These are phyloP conservation scores for Agrochola litura DNA, from an alignment of 2,888 invertebrate genomes.

Conservation along the genomic window DNA sequence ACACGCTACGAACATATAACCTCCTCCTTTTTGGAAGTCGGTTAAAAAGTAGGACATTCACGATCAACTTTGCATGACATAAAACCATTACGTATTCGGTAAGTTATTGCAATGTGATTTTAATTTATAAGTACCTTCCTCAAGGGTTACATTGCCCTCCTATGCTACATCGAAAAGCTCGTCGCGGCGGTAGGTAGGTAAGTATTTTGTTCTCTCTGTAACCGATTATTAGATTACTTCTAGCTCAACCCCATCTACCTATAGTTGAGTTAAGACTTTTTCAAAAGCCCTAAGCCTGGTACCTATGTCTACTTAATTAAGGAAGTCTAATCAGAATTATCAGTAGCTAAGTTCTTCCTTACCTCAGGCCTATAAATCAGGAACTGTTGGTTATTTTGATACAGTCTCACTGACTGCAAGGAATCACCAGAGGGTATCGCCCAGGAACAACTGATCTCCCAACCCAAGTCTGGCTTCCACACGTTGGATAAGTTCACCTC, in stretches of 20 bases:
- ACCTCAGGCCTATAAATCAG: conserved; percentile 84
- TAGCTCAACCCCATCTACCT: background rate
- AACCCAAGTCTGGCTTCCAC: conserved; percentile 80
- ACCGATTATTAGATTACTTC: background rate
- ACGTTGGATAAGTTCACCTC: conserved; percentile 74
- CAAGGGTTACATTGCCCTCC: too few relatives aligned
- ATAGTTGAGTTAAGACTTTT: background rate
- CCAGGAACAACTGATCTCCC: conserved; percentile 83
- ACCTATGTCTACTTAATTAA: background rate
- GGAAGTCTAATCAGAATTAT: background rate
- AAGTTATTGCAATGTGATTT: too few relatives aligned
- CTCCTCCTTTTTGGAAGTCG: too few relatives aligned
- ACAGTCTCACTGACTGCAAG: conserved; percentile 81
- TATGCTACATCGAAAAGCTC: background rate
- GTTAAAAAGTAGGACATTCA: background rate
- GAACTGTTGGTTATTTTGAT: conserved; percentile 79
- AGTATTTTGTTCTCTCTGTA: background rate
- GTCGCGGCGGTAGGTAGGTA: too few relatives aligned
- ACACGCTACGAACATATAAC: too few relatives aligned
- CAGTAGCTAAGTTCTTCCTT: conserved; percentile 27
- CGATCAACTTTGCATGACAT: too few relatives aligned
- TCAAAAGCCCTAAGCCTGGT: background rate
- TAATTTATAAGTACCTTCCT: too few relatives aligned
- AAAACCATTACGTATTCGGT: too few relatives aligned
- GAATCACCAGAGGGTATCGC: conserved; percentile 74